phyloP scores from a whole-genome alignment of 2,888 invertebrate genomes.

The Selenia dentaria region DNA sequence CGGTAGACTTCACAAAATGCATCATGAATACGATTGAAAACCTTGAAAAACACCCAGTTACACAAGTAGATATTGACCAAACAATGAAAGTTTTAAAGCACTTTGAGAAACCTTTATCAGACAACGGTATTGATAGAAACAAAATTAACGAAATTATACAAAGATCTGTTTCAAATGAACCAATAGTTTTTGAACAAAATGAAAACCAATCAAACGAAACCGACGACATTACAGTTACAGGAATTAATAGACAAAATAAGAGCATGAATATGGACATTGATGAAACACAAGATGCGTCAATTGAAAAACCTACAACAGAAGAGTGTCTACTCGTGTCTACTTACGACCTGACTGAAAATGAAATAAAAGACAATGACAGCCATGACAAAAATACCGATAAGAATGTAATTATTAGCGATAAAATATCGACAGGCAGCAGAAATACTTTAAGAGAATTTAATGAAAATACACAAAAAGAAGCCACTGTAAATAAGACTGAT shows the following conservation, averaged over 20 bases:
- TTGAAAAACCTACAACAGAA: constrained; percentile 1
- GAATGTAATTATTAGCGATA: background rate
- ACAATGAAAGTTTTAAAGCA: constrained; percentile 1
- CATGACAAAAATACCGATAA: constrained; percentile 1
- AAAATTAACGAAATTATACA: constrained; percentile 1
- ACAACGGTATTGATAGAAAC: background rate
- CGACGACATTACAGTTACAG: background rate
- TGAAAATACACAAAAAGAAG: background rate
- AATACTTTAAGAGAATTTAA: constrained; percentile 1
- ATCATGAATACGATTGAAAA: background rate
- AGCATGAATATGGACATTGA: background rate
- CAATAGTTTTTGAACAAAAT: constrained; percentile 1
- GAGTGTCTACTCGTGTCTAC: background rate
- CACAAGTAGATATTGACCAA: constrained; percentile 1
- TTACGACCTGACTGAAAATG: background rate
- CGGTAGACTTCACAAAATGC: background rate
- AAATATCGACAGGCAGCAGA: constrained; percentile 1
- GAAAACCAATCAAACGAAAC: constrained; percentile 1
- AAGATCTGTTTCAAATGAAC: background rate
- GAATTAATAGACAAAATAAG: background rate
- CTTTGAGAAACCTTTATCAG: background rate
- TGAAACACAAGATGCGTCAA: constrained; percentile 1
- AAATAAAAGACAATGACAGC: background rate
- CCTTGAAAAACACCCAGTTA: background rate
- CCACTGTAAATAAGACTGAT: constrained; percentile 1